phyloP scores from a whole-genome alignment of 2,797 vertebrate species.

The Toxotes lorentzi region DNA sequence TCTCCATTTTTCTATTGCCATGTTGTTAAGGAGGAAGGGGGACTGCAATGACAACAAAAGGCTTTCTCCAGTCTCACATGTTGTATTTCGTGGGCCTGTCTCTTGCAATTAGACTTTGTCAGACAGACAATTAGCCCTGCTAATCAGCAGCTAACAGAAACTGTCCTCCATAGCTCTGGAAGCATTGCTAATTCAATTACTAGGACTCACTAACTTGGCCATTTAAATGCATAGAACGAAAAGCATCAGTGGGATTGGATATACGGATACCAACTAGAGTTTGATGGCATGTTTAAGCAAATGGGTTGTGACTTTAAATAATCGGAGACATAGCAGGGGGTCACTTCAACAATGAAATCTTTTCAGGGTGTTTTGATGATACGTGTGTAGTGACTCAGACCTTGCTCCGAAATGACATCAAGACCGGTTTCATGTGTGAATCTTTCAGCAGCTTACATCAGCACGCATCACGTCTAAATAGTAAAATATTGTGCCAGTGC shows the following conservation, averaged over 20 bases:
- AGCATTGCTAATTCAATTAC: slow-evolving; percentile 78
- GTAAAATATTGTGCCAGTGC: slow-evolving; percentile 65
- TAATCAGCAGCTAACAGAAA: slow-evolving; percentile 80
- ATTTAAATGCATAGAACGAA: slow-evolving; percentile 80
- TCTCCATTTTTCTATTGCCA: slow-evolving; percentile 55
- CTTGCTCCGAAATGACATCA: slow-evolving; percentile 49
- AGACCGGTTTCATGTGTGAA: slow-evolving; percentile 61
- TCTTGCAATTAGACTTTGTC: slow-evolving; percentile 72
- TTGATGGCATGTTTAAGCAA: slow-evolving; percentile 34
- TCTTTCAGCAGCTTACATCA: slow-evolving; percentile 77
- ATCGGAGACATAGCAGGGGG: slow-evolving; percentile 30
- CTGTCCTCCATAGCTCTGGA: slow-evolving; percentile 66
- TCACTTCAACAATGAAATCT: slow-evolving; percentile 27
- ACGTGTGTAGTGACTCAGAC: slow-evolving; percentile 22
- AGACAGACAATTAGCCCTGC: slow-evolving; percentile 81
- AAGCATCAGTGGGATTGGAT: slow-evolving; percentile 45
- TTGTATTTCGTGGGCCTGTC: slow-evolving; percentile 69
- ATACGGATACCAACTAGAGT: slow-evolving; percentile 30
- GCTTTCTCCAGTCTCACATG: slow-evolving; percentile 34
- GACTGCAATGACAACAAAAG: slow-evolving; percentile 38
- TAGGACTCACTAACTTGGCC: slow-evolving; percentile 60
- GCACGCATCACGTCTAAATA: slow-evolving; percentile 65
- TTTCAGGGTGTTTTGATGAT: slow-evolving; percentile 31
- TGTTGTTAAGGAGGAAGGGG: slow-evolving; percentile 13
- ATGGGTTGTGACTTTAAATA: slow-evolving; percentile 1